Base-by-base conservation (phyloP, 2,113 vertebrate species). In the Corythoichthys haematopterus region DNA sequence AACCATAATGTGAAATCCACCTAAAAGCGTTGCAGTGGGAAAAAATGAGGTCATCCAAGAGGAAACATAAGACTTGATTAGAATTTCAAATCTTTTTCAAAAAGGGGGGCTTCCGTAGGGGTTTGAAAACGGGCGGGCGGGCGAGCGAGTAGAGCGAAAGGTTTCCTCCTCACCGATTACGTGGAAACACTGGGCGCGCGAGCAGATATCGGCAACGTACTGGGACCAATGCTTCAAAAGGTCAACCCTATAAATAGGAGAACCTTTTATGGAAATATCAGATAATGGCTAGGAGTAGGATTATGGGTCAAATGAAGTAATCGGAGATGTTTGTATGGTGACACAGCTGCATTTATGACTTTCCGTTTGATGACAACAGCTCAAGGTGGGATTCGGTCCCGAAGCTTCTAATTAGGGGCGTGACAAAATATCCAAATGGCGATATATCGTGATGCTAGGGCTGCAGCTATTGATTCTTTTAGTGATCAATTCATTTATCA, bases 11-110 rank as follows among this genome's bases (percentile, higher is more conserved):
- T 86, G 84, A 91, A 92, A 90, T 91, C 89, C 91, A 91, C 87
- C 89, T 88, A 88, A 90, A 91, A 90, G 83, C 88, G 85, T 84
- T 77, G 90, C 89, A 90, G 85, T 91, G 86, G 91, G 90, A 84
- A 90, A 43, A 91, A 92, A 92, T 93, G 80, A 92, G 89, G 88
- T 92, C 87, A 93, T 83, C 88, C 87, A 89, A 91, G 85, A 89
- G 89, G 89, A 92, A 93, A 92, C 86, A 80, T 81, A 90, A 90
- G 87, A 87, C 87, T 90, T 92, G 92, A 93, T 93, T 92, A 93
- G 89, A 92, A 92, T 90, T 93, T 92, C 87, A 92, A 92, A 90
- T 92, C 91, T 91, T 69, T 74, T 51, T 89, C 72, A 16, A 81
- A 88, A 62, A 13, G 83, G 87, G 90, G 89, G 86, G 85, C 86